Evolutionary conservation across 1,140 invertebrate genomes (phyloP).

Genomic region (Metopolophium dirhodum): DNA sequence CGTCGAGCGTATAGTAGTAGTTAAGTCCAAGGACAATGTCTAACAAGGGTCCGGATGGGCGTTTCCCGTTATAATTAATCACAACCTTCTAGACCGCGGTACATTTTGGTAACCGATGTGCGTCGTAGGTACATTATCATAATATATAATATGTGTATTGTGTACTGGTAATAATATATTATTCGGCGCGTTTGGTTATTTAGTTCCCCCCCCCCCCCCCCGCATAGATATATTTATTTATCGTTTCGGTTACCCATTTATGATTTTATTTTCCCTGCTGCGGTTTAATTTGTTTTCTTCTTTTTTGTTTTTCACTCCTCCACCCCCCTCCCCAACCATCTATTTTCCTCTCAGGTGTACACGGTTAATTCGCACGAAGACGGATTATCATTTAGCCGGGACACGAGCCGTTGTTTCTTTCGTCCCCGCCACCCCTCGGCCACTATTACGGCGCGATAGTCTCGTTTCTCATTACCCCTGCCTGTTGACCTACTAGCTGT

Average conservation of each 20-base stretch:
- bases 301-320: neutral
- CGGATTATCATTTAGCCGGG: neutral
- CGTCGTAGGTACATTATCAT: neutral
- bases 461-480: slow-evolving; percentile 30
- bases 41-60: slow-evolving; percentile 43
- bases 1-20: neutral
- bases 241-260: neutral
- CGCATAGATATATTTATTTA: neutral
- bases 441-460: neutral
- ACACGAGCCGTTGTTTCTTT: neutral
- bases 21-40: slow-evolving; percentile 34
- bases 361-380: neutral
- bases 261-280: neutral
- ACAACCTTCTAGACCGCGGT: neutral
- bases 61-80: slow-evolving; percentile 43
- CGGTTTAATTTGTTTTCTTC: neutral
- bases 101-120: neutral
- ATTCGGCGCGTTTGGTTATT: neutral
- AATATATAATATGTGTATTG: too few relatives aligned
- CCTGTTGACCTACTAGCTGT: neutral
- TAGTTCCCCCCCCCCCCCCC: neutral
- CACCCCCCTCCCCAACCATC: neutral
- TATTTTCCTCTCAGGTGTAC: neutral
- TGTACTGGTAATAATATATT: neutral
- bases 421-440: neutral